phyloP scores from a whole-genome alignment of 2,888 invertebrate species.

The Silvanus unidentatus region DNA sequence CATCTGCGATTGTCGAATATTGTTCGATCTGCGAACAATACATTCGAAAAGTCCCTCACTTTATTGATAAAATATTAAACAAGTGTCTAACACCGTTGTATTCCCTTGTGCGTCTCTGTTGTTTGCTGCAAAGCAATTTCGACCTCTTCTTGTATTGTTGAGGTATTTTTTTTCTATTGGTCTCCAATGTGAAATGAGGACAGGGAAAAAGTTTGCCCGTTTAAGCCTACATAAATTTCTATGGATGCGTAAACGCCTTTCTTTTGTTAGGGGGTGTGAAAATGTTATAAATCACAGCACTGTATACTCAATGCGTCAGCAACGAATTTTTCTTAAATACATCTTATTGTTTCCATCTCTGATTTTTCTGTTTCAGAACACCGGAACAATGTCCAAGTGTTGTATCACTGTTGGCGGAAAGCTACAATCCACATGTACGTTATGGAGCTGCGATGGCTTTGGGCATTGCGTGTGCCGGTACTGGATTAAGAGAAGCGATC shows the following conservation, averaged over 20 bases:
- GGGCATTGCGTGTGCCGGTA: slow-evolving; percentile 98
- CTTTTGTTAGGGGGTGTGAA: too few species aligned
- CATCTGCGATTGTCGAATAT: slow-evolving; percentile 52
- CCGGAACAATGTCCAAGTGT: slow-evolving; percentile 97
- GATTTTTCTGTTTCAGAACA: slow-evolving; percentile 55
- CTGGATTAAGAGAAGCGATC: slow-evolving; percentile 94
- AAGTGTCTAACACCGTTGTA: neutral
- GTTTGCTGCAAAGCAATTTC: too few species aligned
- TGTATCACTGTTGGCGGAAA: slow-evolving; percentile 93
- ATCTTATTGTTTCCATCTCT: neutral
- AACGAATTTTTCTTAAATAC: too few species aligned
- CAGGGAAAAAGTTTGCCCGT: too few species aligned
- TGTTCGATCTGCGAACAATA: slow-evolving; percentile 16
- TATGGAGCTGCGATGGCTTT: slow-evolving; percentile 99
- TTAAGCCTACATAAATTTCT: too few species aligned
- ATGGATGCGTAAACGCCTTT: too few species aligned
- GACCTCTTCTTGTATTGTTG: neutral
- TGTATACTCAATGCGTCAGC: too few species aligned
- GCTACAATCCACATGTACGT: slow-evolving; percentile 98
- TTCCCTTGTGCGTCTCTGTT: too few species aligned
- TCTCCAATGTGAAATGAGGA: too few species aligned
- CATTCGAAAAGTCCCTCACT: too few species aligned
- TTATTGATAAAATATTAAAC: neutral
- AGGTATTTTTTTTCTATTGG: neutral
- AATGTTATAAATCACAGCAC: too few species aligned